phyloP scores from a whole-genome alignment of 2,797 vertebrate species.

The Microctenopoma lineatum region DNA sequence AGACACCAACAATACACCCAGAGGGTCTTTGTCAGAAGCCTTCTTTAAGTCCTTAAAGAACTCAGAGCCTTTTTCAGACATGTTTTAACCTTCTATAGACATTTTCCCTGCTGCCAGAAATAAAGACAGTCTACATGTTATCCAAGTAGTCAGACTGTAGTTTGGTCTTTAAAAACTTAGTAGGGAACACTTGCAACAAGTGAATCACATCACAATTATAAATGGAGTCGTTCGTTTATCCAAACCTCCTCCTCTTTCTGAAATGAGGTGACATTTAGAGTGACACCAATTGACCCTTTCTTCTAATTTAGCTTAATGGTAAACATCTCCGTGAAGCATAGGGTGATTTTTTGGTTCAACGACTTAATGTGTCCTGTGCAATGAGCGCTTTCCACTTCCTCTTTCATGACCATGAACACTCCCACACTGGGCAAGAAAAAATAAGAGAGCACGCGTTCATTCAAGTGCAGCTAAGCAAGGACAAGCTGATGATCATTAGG shows the following conservation, averaged over 20 bases:
- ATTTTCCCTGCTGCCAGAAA: not conserved
- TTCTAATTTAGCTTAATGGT: conserved; percentile 37
- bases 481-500: conserved; percentile 58
- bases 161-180: not conserved
- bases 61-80: not conserved
- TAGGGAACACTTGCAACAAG: not conserved
- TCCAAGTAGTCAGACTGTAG: not conserved
- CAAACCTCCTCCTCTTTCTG: not conserved
- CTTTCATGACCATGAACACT: conserved; percentile 36
- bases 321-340: conserved; percentile 1
- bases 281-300: conserved; percentile 30
- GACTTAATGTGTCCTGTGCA: conserved; percentile 29
- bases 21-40: conserved; percentile 2
- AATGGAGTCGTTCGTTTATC: conserved; percentile 13
- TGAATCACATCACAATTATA: not conserved
- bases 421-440: conserved; percentile 32
- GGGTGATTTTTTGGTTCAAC: conserved; percentile 19
- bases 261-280: conserved; percentile 13
- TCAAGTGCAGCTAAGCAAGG: conserved; percentile 75
- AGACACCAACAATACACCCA: not conserved
- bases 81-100: conserved; percentile 11
- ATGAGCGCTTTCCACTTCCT: conserved; percentile 25
- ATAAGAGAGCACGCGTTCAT: conserved; percentile 43
- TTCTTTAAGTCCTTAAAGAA: conserved; percentile 1
- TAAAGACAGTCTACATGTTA: not conserved